Conservation (phyloP, 2,888 invertebrate species). For the Amiota communis region DNA sequence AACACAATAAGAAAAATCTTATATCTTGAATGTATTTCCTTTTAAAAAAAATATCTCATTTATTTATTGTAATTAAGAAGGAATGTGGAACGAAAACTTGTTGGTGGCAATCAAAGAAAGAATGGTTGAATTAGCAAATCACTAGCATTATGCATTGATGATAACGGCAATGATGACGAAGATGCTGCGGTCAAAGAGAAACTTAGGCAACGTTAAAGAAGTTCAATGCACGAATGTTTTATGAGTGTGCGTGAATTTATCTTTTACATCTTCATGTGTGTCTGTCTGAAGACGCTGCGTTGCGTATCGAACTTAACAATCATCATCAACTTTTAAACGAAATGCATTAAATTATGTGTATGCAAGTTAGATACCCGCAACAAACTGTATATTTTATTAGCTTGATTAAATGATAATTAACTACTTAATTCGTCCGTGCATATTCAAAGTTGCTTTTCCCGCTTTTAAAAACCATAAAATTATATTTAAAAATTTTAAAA, state of each 20-base stretch:
- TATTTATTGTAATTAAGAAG: too few species aligned
- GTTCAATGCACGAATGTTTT: constrained; percentile 4
- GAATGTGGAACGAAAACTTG: too few species aligned
- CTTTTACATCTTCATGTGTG: not conserved
- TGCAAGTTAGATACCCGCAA: not conserved
- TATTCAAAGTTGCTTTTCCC: too few species aligned
- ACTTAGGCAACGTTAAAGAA: not conserved
- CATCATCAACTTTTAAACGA: too few species aligned
- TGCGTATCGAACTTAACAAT: too few species aligned
- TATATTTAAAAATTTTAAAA: too few species aligned
- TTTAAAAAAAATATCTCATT: too few species aligned
- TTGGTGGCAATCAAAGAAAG: not conserved
- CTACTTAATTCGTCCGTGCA: not conserved
- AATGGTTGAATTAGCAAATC: not conserved
- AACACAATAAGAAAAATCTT: too few species aligned
- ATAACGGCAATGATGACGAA: not conserved
- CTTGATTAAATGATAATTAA: constrained; percentile 22
- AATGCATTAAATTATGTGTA: too few species aligned
- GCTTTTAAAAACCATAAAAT: too few species aligned
- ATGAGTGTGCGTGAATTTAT: not conserved
- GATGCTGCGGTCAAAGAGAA: constrained; percentile 6
- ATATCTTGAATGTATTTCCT: too few species aligned
- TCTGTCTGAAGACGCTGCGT: too few species aligned
- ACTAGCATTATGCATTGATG: not conserved
- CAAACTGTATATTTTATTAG: not conserved